phyloP scores from a whole-genome alignment of 2,113 vertebrate species.

The Pongo pygmaeus region DNA sequence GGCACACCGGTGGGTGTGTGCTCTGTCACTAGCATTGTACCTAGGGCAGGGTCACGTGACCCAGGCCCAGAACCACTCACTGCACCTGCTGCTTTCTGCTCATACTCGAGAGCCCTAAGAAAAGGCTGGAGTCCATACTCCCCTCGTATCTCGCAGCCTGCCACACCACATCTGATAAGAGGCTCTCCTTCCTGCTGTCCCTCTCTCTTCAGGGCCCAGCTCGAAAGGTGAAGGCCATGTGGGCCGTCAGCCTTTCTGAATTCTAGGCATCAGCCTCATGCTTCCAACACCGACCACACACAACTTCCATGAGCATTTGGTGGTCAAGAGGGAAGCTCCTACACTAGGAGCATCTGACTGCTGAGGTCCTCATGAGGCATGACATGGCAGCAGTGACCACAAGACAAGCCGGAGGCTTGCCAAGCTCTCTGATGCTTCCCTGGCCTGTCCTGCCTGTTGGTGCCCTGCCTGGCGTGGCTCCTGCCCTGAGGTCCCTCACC shows the following conservation, averaged over 20 bases:
- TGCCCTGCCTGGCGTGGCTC: too few species aligned
- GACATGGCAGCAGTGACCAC: rapidly evolving
- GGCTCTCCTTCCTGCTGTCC: neutral
- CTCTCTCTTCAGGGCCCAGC: neutral
- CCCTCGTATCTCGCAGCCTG: neutral
- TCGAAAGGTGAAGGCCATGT: rapidly evolving
- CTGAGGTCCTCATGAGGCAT: rapidly evolving
- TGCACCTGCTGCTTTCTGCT: neutral
- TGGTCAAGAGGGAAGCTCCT: neutral
- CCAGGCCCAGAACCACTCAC: neutral
- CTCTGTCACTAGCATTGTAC: neutral
- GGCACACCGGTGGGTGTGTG: neutral
- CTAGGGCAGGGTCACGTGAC: too few species aligned
- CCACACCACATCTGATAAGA: neutral
- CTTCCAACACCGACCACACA: rapidly evolving
- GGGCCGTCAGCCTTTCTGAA: neutral
- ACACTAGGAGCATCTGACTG: rapidly evolving
- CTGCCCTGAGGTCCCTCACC: neutral
- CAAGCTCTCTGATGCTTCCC: rapidly evolving
- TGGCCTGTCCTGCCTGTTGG: neutral
- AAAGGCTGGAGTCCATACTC: neutral
- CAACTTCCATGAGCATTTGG: rapidly evolving
- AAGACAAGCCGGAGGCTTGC: rapidly evolving
- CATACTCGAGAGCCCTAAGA: neutral
- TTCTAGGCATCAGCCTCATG: rapidly evolving